Evolutionary conservation across 2,113 vertebrate genomes (phyloP).

Genomic region (Rhynchopsitta pachyrhyncha): DNA sequence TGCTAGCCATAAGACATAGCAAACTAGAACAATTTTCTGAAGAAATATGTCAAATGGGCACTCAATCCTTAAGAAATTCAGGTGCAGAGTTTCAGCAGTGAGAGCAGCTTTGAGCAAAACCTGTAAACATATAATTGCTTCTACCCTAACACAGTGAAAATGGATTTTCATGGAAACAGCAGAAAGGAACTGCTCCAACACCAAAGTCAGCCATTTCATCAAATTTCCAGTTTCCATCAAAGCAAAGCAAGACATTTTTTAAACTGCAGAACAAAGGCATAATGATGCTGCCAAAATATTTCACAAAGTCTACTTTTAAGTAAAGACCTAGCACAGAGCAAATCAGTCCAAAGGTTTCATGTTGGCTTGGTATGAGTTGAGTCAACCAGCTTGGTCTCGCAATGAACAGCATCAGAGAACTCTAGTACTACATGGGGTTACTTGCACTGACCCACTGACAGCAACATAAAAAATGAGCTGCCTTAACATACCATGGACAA

Average conservation of each 20-base stretch:
- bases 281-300: neutral
- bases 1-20: neutral
- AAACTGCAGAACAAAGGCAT: neutral
- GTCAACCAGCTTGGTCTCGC: neutral
- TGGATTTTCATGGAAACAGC: neutral
- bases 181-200: conserved; percentile 21
- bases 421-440: neutral
- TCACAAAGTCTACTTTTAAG: neutral
- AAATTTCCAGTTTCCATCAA: conserved; percentile 25
- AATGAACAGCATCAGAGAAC: neutral
- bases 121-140: neutral
- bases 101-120: neutral
- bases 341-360: neutral
- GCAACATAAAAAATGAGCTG: neutral
- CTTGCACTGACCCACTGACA: neutral
- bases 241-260: conserved; percentile 9
- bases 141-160: neutral
- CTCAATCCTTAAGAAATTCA: neutral
- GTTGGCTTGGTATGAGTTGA: neutral
- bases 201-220: conserved; percentile 6
- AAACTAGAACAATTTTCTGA: neutral
- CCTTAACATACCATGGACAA: neutral
- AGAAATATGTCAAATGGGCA: neutral
- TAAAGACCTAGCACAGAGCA: neutral
- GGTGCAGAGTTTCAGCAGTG: neutral